Conservation (phyloP, 1,140 invertebrate genomes). For the Caerostris darwini region DNA sequence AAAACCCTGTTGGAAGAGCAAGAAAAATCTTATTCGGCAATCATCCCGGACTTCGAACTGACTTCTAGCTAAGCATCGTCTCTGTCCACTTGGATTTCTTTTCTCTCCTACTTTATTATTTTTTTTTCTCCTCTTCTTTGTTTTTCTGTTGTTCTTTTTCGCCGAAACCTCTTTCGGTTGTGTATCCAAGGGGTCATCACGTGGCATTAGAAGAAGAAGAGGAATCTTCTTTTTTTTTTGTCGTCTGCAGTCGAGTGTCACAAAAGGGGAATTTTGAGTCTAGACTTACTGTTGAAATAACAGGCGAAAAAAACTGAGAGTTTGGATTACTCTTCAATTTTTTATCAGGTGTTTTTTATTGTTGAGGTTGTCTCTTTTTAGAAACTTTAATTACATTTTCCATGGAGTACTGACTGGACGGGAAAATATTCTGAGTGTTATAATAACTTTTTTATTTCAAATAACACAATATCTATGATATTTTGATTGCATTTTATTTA, state of each 20-base stretch:
- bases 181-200: constrained; percentile 60
- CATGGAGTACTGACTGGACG: no score
- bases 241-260: neutral
- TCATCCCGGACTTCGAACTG: no score
- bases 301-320: neutral
- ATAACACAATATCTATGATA: no score
- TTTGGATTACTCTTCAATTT: neutral
- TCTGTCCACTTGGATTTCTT: no score
- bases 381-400: neutral
- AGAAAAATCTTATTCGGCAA: no score
- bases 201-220: constrained; percentile 9
- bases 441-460: no score
- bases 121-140: no score
- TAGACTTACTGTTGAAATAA: neutral
- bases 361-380: neutral
- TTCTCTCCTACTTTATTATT: no score
- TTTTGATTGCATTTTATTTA: no score
- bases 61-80: no score
- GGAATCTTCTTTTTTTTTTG: neutral
- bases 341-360: neutral
- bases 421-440: no score
- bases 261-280: neutral
- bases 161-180: neutral
- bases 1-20: no score
- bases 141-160: neutral